Conservation (phyloP, 2,888 invertebrate genomes). For the Drosophila affinis region DNA sequence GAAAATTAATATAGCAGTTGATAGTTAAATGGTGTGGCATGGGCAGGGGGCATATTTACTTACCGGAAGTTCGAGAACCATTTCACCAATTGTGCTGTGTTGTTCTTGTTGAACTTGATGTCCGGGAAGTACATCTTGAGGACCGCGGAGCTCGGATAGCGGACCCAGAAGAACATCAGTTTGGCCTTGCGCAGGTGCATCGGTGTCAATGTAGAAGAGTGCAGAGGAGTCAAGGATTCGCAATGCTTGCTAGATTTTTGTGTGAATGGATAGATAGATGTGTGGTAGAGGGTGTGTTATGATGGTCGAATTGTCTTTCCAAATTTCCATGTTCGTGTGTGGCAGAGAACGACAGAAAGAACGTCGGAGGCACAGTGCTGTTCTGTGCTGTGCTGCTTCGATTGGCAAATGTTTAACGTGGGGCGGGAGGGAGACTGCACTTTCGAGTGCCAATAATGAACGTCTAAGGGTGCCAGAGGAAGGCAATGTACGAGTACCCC, state of each 20-base stretch:
- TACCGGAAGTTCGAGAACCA: constrained; percentile 99
- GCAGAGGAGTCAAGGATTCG: constrained; percentile 92
- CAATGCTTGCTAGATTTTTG: constrained; percentile 74
- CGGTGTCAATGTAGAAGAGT: constrained; percentile 98
- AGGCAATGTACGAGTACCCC: not conserved
- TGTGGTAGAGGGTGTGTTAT: constrained; percentile 22
- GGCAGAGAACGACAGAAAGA: constrained; percentile 25
- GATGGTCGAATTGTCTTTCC: constrained; percentile 58
- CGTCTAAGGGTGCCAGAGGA: constrained; percentile 64
- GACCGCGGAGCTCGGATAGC: constrained; percentile 99
- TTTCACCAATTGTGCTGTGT: constrained; percentile 99
- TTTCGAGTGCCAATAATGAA: constrained; percentile 76
- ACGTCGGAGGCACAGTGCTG: constrained; percentile 13
- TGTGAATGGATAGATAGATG: constrained; percentile 31
- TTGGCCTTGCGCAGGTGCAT: constrained; percentile 99
- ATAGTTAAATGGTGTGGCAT: not conserved
- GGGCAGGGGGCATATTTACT: constrained; percentile 81
- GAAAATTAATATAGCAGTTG: constrained; percentile 11
- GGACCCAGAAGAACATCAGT: constrained; percentile 99
- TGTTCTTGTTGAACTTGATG: constrained; percentile 99
- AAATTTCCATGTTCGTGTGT: constrained; percentile 57
- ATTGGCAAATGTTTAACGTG: constrained; percentile 49
- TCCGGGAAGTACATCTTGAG: constrained; percentile 99
- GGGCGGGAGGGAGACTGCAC: constrained; percentile 53
- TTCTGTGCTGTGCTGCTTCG: constrained; percentile 8